Conservation (phyloP, 2,797 vertebrate genomes). For the Leptodactylus fallax region DNA sequence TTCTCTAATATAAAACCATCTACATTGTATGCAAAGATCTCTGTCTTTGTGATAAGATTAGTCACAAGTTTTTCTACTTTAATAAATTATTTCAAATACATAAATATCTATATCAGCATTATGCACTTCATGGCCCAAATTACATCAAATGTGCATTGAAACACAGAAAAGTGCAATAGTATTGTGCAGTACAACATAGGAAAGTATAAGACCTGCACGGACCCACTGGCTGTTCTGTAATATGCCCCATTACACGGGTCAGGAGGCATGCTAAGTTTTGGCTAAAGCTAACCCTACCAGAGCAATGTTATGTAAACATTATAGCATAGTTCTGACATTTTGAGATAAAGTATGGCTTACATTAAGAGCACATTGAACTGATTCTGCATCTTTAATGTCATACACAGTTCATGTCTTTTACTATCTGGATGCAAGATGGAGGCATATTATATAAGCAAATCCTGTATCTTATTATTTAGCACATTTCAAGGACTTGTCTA, state of each 20-base stretch:
- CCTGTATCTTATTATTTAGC: not conserved
- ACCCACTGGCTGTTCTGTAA: not conserved
- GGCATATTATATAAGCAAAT: not conserved
- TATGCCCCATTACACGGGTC: not conserved
- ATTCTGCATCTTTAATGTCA: not conserved
- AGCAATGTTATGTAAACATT: not conserved
- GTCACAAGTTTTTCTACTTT: no score
- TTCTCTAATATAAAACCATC: conserved; percentile 12
- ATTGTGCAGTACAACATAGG: conserved; percentile 15
- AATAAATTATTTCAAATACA: conserved; percentile 30
- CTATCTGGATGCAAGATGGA: not conserved
- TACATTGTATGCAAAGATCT: not conserved
- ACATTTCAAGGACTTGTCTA: not conserved
- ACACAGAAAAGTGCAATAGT: not conserved
- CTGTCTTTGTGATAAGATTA: no score
- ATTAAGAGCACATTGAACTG: not conserved
- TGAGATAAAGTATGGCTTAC: not conserved
- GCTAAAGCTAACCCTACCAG: not conserved
- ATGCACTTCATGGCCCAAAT: conserved; percentile 6
- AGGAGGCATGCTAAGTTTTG: not conserved
- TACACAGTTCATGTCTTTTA: conserved; percentile 11
- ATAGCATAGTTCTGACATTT: not conserved
- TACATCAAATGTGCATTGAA: not conserved
- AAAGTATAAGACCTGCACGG: not conserved
- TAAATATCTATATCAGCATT: conserved; percentile 16